Evolutionary conservation across 2,797 vertebrate genomes (phyloP), one percentile per base, ranked within the genome.

Genomic region (Eremophila alpestris): DNA sequence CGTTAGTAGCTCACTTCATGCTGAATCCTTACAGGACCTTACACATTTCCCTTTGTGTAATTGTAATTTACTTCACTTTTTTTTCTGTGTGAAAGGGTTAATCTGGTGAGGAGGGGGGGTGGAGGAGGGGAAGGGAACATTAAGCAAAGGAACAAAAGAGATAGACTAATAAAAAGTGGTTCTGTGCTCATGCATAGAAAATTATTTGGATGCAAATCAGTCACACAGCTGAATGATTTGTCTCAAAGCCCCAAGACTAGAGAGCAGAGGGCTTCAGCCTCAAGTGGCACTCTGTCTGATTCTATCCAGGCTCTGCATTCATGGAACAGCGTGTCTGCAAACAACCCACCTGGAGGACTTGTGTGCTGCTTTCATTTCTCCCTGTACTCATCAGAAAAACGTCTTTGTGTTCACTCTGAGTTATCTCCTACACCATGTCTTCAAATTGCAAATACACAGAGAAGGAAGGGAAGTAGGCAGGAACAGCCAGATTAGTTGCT

Each of bases 121-220:
- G 79, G 36, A 75, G 43, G 40, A 91, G 38, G 32, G 29, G n/a
- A 77, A 87, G 27, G 12, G 36, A 89, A 88, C 32, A 12, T 41
- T 73, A 83, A 89, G 40, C 52, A 80, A 67, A 84, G 52, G 52
- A 92, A 95, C 40, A 91, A 95, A 96, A 93, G 79, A 59, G 32
- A 48, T 59, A 54, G 51, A 67, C 65, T 93, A 78, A 91, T 55
- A 88, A 59, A 69, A 94, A 92, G 38, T 86, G 32, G 32, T 65
- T 86, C 76, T 81, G 40, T 81, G 65, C 60, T 94, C 59, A 81
- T 75, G 84, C 84, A 76, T 54, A 86, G 69, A 86, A 90, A 94
- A 94, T 91, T 1, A 90, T 90, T 91, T 84, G 94, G 89, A 91
- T 96, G 92, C 84, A 96, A 95, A 95, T 88, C 82, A 93, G 87